Percentiles rank a stretch among this genome's conserved stretches.
Evolutionary conservation across 2,113 vertebrate genomes (phyloP).

Genomic region (Chionis minor): DNA sequence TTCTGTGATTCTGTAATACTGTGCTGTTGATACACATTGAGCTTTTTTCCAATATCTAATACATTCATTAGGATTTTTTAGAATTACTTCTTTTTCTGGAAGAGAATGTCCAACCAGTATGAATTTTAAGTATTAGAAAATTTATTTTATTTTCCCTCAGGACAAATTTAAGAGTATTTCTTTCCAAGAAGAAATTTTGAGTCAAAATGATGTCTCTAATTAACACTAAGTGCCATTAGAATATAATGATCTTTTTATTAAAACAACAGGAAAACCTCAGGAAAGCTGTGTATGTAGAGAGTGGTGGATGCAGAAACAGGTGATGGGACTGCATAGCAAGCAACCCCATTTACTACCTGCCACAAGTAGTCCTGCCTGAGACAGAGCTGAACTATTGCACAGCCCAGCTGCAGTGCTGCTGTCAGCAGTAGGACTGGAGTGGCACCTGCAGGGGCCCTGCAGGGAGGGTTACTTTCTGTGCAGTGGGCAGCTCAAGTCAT

Average conservation of each 20-base stretch:
- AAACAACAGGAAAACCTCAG: neutral
- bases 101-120: fast-evolving
- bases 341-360: neutral
- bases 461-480: neutral
- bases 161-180: neutral
- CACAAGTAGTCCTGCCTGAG: neutral
- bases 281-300: neutral
- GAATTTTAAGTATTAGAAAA: neutral
- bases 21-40: neutral
- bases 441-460: neutral
- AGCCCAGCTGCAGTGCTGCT: neutral
- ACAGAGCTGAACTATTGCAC: neutral
- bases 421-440: neutral
- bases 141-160: neutral
- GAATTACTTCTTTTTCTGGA: neutral
- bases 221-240: neutral
- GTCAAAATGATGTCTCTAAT: neutral
- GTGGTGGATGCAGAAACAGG: neutral
- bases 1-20: neutral
- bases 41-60: neutral
- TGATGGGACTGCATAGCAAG: no score
- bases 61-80: neutral
- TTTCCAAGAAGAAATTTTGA: neutral
- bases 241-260: neutral
- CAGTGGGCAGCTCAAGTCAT: neutral